These are phyloP conservation scores for Cairina moschata DNA, from an alignment of 2,113 vertebrate genomes.

Conservation along the genomic window DNA sequence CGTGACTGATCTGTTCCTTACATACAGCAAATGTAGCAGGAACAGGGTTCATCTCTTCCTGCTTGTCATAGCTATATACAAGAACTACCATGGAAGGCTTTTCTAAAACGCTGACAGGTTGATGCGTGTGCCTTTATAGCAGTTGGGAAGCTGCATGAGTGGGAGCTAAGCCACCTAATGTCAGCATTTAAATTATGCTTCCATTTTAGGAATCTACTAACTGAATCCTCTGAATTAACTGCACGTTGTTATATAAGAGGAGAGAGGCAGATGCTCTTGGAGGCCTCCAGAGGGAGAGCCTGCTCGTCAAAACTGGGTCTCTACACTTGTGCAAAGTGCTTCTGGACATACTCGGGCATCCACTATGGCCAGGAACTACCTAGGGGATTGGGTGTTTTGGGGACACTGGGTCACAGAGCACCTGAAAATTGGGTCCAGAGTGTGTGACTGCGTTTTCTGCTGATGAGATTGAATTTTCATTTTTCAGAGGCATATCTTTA, in stretches of 20 bases:
- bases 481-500: background rate
- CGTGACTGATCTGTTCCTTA: background rate
- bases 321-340: no score
- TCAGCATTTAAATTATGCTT: fast-evolving
- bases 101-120: fast-evolving
- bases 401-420: background rate
- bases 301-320: background rate
- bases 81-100: background rate
- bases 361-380: no score
- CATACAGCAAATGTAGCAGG: fast-evolving
- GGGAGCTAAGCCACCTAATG: fast-evolving
- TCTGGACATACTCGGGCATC: background rate
- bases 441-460: background rate
- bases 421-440: fast-evolving
- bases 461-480: background rate
- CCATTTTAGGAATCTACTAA: fast-evolving
- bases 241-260: background rate
- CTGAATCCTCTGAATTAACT: fast-evolving
- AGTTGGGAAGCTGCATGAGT: fast-evolving
- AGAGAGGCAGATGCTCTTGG: background rate
- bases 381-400: no score
- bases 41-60: background rate
- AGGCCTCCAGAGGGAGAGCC: constrained; percentile 51
- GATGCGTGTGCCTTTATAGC: fast-evolving
- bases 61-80: fast-evolving